Conservation (phyloP, 2,113 vertebrate genomes). For the Phalacrocorax brasilianus region DNA sequence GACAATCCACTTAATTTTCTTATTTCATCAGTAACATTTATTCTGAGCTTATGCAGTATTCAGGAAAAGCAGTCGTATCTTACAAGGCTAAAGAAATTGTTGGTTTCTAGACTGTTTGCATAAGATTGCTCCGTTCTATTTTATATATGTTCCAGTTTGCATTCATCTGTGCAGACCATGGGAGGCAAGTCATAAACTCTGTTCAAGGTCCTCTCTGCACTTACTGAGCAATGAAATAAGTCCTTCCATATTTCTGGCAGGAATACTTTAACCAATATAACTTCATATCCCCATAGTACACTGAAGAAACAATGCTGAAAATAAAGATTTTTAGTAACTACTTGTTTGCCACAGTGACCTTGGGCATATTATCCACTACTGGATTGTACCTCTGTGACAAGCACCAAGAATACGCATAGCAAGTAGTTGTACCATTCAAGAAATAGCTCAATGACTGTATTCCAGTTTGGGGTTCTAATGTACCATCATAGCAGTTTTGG, state of each 20-base stretch:
- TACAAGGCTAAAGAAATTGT: not conserved
- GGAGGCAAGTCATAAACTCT: not conserved
- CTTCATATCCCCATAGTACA: not conserved
- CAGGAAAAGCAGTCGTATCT: not conserved
- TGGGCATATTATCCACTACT: not conserved
- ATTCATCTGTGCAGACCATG: not conserved
- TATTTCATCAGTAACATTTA: not conserved
- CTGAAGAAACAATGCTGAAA: not conserved
- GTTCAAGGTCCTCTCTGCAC: not conserved
- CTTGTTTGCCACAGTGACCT: not conserved
- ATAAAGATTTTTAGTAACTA: not conserved
- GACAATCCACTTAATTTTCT: not conserved
- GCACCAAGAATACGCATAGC: not conserved
- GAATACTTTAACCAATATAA: not conserved
- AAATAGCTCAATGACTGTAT: not conserved
- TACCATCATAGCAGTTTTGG: not conserved
- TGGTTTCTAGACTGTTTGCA: not conserved
- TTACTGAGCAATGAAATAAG: not conserved
- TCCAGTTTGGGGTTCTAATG: not conserved
- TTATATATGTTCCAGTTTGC: not conserved
- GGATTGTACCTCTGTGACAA: not conserved
- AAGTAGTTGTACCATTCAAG: not conserved
- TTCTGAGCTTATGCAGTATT: not conserved
- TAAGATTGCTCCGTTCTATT: not conserved
- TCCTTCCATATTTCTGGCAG: not conserved